Conservation (phyloP, 1,140 invertebrate genomes). For the Euura saliciscinereae region DNA sequence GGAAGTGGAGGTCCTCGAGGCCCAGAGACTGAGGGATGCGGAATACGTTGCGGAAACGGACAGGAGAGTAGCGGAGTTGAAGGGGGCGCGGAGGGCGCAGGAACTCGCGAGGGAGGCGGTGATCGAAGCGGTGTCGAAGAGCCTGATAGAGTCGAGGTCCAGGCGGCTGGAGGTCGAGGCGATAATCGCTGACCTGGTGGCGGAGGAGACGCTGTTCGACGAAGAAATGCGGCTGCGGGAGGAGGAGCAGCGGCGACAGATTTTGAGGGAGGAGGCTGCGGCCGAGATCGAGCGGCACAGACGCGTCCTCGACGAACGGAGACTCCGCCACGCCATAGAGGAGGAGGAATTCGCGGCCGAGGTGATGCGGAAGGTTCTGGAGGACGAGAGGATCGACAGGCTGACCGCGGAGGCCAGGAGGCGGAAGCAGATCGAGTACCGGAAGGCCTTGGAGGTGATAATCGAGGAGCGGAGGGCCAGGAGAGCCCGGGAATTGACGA, state of each 20-base stretch:
- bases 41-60: conserved; percentile 30
- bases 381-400: conserved; percentile 35
- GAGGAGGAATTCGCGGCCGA: conserved; percentile 40
- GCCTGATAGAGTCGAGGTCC: conserved; percentile 28
- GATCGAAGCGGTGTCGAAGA: conserved; percentile 24
- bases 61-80: conserved; percentile 27
- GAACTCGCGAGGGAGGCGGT: conserved; percentile 24
- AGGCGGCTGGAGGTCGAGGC: conserved; percentile 27
- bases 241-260: conserved; percentile 18
- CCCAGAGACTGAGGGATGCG: neutral
- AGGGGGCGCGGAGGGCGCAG: conserved; percentile 22
- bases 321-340: conserved; percentile 24
- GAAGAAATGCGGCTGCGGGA: conserved; percentile 24
- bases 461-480: conserved; percentile 36
- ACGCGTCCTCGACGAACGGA: conserved; percentile 34
- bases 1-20: conserved; percentile 2
- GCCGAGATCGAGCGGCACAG: conserved; percentile 39
- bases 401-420: conserved; percentile 34
- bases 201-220: conserved; percentile 35
- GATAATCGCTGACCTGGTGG: conserved; percentile 38
- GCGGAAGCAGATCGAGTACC: conserved; percentile 34
- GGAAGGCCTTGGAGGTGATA: conserved; percentile 37
- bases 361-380: conserved; percentile 36
- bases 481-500: conserved; percentile 31
- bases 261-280: conserved; percentile 28